Percentiles rank a stretch among this genome's conserved stretches.
phyloP scores from a whole-genome alignment of 1,140 invertebrate species.

The Ladona fulva region DNA sequence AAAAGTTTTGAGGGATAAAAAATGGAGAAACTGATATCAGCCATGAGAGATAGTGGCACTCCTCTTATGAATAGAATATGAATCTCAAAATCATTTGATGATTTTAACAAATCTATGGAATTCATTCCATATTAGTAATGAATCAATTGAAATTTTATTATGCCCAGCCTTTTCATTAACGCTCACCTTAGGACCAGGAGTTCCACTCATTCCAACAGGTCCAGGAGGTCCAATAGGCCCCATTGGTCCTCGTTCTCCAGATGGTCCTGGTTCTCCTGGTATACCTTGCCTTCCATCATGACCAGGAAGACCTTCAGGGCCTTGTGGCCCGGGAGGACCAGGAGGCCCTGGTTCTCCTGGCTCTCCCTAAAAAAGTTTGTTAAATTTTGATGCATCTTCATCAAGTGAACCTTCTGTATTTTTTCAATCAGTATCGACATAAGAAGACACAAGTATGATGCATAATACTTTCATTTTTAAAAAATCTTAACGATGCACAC shows the following conservation, averaged over 20 bases:
- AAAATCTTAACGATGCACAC: too few species aligned
- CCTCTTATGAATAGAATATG: too few species aligned
- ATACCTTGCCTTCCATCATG: conserved; percentile 64
- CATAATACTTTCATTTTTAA: too few species aligned
- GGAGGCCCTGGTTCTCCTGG: conserved; percentile 82
- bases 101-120: too few species aligned
- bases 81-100: too few species aligned
- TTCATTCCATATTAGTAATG: too few species aligned
- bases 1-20: too few species aligned
- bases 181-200: conserved; percentile 58
- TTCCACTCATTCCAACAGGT: conserved; percentile 37
- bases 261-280: conserved; percentile 57
- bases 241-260: conserved; percentile 53
- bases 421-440: too few species aligned
- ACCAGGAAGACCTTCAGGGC: conserved; percentile 65
- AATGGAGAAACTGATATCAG: too few species aligned
- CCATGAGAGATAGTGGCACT: too few species aligned
- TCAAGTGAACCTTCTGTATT: neutral
- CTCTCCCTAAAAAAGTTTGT: conserved; percentile 57
- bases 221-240: conserved; percentile 43
- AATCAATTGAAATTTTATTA: too few species aligned
- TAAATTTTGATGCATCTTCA: conserved; percentile 17
- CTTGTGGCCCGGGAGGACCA: conserved; percentile 70
- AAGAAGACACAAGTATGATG: too few species aligned
- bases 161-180: neutral